phyloP scores from a whole-genome alignment of 2,888 invertebrate species.

The Punctoribates punctum region DNA sequence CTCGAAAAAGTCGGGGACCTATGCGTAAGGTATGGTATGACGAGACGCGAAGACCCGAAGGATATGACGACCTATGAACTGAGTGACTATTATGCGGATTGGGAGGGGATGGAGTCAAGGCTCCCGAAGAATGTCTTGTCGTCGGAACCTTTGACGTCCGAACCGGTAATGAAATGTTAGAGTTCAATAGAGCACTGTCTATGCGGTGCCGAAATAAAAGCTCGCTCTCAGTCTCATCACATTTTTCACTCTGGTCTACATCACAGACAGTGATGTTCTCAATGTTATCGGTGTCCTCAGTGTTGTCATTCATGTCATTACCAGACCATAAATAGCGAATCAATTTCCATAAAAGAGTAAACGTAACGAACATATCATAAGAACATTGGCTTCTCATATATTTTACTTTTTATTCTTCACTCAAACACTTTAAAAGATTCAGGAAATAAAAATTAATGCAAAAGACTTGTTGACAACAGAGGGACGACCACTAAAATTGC shows the following conservation, averaged over 20 bases:
- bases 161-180: background rate
- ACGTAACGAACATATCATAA: constrained; percentile 28
- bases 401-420: background rate
- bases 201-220: background rate
- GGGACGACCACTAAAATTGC: background rate
- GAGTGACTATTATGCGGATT: background rate
- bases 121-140: constrained; percentile 35
- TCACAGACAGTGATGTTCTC: background rate
- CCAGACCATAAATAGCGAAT: background rate
- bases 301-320: background rate
- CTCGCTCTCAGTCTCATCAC: background rate
- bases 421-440: background rate
- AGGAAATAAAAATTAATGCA: background rate
- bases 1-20: constrained; percentile 39
- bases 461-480: background rate
- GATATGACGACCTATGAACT: constrained; percentile 28
- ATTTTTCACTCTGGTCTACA: background rate
- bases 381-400: background rate
- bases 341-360: constrained; percentile 29
- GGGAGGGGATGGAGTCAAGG: constrained; percentile 23
- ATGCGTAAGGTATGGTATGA: constrained; percentile 34
- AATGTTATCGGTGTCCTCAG: background rate
- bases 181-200: background rate
- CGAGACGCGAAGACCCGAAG: constrained; percentile 15
- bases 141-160: background rate